phyloP scores from a whole-genome alignment of 2,113 vertebrate species.

The Sinocyclocheilus maitianheensis region DNA sequence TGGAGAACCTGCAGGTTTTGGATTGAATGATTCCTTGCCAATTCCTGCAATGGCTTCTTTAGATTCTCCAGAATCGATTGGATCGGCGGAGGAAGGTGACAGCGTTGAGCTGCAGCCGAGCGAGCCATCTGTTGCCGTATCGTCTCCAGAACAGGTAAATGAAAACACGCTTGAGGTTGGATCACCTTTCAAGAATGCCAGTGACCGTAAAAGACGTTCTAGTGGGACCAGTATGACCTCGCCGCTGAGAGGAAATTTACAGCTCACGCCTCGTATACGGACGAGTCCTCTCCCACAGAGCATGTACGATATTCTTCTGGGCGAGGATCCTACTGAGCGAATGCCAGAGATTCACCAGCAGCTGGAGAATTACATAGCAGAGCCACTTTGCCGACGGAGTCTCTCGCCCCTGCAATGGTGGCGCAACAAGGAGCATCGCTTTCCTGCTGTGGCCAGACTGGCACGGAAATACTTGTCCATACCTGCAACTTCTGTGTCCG shows the following conservation, averaged over 20 bases:
- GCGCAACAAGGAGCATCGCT: slow-evolving; percentile 70
- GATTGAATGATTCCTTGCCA: slow-evolving; percentile 45
- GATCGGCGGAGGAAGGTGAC: slow-evolving; percentile 58
- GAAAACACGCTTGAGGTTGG: slow-evolving; percentile 9
- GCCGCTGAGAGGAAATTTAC: slow-evolving; percentile 7
- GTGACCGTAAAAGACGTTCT: slow-evolving; percentile 17
- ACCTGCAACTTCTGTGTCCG: slow-evolving; percentile 64
- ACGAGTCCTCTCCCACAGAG: slow-evolving; percentile 52
- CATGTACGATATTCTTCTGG: slow-evolving; percentile 72
- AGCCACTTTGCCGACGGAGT: slow-evolving; percentile 71
- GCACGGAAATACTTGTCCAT: slow-evolving; percentile 69
- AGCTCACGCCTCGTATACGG: slow-evolving; percentile 16
- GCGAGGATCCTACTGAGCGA: slow-evolving; percentile 69
- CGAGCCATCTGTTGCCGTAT: slow-evolving; percentile 15
- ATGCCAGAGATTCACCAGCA: slow-evolving; percentile 74
- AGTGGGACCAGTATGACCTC: slow-evolving; percentile 15
- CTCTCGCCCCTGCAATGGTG: slow-evolving; percentile 72
- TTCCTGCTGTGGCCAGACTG: slow-evolving; percentile 68
- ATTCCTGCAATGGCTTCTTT: slow-evolving; percentile 51
- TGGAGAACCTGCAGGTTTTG: slow-evolving; percentile 34
- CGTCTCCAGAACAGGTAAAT: slow-evolving; percentile 35
- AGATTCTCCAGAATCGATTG: slow-evolving; percentile 59
- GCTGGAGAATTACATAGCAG: slow-evolving; percentile 73
- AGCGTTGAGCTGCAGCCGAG: slow-evolving; percentile 57
- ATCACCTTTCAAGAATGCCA: slow-evolving; percentile 25